These are phyloP conservation scores for Liasis olivaceus DNA, from an alignment of 2,797 vertebrate genomes.

Conservation along the genomic window DNA sequence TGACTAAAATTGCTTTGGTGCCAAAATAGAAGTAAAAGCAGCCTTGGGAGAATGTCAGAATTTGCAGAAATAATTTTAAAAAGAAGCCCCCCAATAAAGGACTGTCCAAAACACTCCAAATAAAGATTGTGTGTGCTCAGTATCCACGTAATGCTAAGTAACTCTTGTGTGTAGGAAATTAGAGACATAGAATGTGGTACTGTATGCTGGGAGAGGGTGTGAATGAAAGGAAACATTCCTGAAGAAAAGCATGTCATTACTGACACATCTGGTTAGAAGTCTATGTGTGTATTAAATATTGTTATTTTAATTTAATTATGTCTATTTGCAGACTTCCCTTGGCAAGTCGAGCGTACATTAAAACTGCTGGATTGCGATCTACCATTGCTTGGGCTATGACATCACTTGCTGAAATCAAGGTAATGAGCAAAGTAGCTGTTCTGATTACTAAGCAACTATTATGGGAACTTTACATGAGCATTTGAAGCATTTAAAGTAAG, in stretches of 20 bases:
- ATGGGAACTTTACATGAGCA: not conserved
- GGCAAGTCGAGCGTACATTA: constrained; percentile 86
- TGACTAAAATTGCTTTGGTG: not conserved
- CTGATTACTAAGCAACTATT: not conserved
- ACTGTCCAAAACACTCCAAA: not conserved
- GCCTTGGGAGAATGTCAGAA: not conserved
- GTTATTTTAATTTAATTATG: accelerated
- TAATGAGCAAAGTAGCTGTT: constrained; percentile 59
- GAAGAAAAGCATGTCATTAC: not conserved
- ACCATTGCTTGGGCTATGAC: constrained; percentile 91
- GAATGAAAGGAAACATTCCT: not conserved
- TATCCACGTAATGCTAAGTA: not conserved
- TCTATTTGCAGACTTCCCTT: constrained; percentile 79
- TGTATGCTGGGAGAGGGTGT: not conserved
- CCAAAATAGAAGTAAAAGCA: not conserved
- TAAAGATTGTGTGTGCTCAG: not conserved
- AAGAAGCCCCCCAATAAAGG: not conserved
- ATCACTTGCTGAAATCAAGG: constrained; percentile 86
- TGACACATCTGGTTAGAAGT: not conserved
- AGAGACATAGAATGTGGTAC: not conserved
- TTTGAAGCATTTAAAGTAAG: not conserved
- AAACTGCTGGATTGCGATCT: constrained; percentile 84
- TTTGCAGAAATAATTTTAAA: not conserved
- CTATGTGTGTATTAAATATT: not conserved
- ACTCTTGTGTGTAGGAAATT: not conserved